Base-by-base conservation (phyloP, 2,888 invertebrate genomes). In the Acleris holmiana region DNA sequence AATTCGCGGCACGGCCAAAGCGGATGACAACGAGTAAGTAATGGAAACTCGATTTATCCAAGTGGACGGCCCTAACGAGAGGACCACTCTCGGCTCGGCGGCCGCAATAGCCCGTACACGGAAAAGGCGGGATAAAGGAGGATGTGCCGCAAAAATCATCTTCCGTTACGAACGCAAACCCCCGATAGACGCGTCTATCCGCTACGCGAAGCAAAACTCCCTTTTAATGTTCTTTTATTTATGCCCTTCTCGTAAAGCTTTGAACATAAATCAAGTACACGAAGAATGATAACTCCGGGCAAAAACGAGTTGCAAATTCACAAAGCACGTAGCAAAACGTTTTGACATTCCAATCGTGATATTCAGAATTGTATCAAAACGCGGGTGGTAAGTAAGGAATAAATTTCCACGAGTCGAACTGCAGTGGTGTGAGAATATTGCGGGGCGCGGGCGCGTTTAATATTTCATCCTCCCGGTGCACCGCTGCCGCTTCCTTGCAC, bases 121-220 rank as follows among this genome's bases (percentile, higher is more conserved):
- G 76, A 88, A 89, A 84, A 81, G 89, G 89, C 89, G 88, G 86
- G 77, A 67, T 75, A 64, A 67, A 63, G 67, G 68, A 71, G 62
- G 71, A 73, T 69, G 73, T 73, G 76, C 75, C 71, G 76, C 74
- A 71, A 77, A 78, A 80, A 77, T 78, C 69, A 72, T 74, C 72
- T 73, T 63, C 58, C 71, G 61, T 55, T 61, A 61, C 54, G 47
- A 35, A 35, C 47, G 61, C 54, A 17, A 46, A 18, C 50, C 15
- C n/a, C n/a, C 59, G 15, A 29, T 25, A 44, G 60, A 29, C 60
- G 61, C 53, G 19, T 35, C 53, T 46, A 60, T 61, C 46, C 61
- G 41, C 48, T 18, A 61, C 48, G 47, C 47, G 40, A 35, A 57
- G 21, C 44, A 44, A 40, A 56, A 35, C 23, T 19, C 53, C 46